These are phyloP conservation scores for Suncus etruscus DNA, from an alignment of 2,113 vertebrate genomes.

Conservation along the genomic window DNA sequence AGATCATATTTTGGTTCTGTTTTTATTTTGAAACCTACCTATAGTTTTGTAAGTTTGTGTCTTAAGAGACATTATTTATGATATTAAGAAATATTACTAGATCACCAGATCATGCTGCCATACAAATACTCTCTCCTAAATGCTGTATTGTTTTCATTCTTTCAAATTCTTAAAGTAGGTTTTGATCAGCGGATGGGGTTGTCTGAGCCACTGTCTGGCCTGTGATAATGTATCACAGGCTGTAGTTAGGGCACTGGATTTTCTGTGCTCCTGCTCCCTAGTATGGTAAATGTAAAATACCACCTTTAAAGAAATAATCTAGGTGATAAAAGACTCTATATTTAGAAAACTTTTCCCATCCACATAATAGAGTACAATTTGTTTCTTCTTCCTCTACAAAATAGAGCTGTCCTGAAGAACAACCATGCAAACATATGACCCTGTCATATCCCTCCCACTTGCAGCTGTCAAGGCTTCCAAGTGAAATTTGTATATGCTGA, in stretches of 20 bases:
- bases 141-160: conserved; percentile 12
- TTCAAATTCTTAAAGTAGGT: conserved; percentile 41
- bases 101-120: neutral
- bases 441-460: conserved; percentile 46
- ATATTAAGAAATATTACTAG: too few species aligned
- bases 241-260: neutral
- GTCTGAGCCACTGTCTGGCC: neutral
- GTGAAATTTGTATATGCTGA: neutral
- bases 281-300: conserved; percentile 3
- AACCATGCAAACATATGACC: conserved; percentile 52
- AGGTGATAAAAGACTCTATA: conserved; percentile 67
- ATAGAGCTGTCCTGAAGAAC: conserved; percentile 64
- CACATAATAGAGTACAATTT: conserved; percentile 33
- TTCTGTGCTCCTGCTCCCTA: neutral
- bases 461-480: conserved; percentile 65
- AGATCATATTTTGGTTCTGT: neutral
- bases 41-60: conserved; percentile 1
- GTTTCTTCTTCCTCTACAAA: conserved; percentile 65
- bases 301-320: conserved; percentile 63
- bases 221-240: neutral
- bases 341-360: conserved; percentile 65
- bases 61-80: conserved; percentile 20
- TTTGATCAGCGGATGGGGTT: conserved; percentile 19
- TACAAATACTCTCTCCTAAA: conserved; percentile 10
- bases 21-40: conserved; percentile 48